Evolutionary conservation across 2,113 vertebrate genomes (phyloP).

Genomic region (Bagarius yarrelli): DNA sequence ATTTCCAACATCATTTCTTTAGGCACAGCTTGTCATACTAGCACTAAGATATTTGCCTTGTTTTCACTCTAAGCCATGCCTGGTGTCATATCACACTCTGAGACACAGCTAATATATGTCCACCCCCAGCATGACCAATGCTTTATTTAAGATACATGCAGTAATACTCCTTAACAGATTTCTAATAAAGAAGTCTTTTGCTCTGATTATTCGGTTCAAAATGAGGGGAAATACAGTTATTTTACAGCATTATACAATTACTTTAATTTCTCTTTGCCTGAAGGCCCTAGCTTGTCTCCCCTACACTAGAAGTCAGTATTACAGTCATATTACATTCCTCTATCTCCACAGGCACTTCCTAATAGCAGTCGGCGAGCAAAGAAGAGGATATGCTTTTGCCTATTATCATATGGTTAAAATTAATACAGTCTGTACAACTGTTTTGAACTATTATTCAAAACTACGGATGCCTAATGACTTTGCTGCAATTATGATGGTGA

Average conservation of each 20-base stretch:
- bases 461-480: constrained; percentile 74
- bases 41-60: too few relatives aligned
- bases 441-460: constrained; percentile 70
- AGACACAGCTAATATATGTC: constrained; percentile 17
- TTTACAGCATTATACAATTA: constrained; percentile 54
- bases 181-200: constrained; percentile 80
- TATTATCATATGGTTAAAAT: constrained; percentile 75
- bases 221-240: constrained; percentile 64
- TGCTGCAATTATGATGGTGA: constrained; percentile 68
- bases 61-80: background rate
- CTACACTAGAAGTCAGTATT: constrained; percentile 75
- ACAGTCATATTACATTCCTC: constrained; percentile 76
- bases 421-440: constrained; percentile 74
- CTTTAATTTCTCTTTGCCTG: constrained; percentile 76
- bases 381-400: constrained; percentile 70
- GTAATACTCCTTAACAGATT: constrained; percentile 79
- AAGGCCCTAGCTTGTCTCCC: constrained; percentile 77
- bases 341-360: constrained; percentile 74
- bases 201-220: constrained; percentile 75
- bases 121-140: constrained; percentile 74
- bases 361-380: constrained; percentile 71
- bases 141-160: constrained; percentile 70
- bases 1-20: background rate
- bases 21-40: background rate
- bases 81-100: background rate